These are phyloP conservation scores for Melolontha melolontha DNA, from an alignment of 2,888 invertebrate species.

Conservation along the genomic window DNA sequence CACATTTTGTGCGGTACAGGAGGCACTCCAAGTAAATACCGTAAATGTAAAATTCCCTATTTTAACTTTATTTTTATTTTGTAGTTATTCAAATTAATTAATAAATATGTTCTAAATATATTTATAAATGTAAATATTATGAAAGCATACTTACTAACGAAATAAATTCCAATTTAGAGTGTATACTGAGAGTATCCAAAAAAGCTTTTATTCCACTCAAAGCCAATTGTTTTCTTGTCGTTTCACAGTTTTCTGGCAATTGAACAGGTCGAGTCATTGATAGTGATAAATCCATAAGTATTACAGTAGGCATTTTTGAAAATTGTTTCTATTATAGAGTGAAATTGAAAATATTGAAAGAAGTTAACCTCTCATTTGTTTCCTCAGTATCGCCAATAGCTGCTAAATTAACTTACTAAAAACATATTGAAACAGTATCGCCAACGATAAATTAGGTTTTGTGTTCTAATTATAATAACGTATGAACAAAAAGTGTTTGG, in stretches of 20 bases:
- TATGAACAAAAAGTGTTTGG: too few species aligned
- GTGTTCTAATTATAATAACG: too few species aligned
- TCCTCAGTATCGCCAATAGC: too few species aligned
- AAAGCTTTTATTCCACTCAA: constrained; percentile 75
- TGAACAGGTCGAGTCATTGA: constrained; percentile 76
- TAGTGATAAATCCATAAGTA: constrained; percentile 78
- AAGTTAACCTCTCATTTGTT: too few species aligned
- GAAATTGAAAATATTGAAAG: too few species aligned
- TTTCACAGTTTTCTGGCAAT: constrained; percentile 68
- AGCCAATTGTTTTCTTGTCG: constrained; percentile 73
- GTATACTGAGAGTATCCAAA: constrained; percentile 73
- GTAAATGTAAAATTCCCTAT: constrained; percentile 15
- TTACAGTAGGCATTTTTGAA: constrained; percentile 76
- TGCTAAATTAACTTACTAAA: too few species aligned
- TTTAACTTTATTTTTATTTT: background rate
- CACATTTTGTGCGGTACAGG: constrained; percentile 16
- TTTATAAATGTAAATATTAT: constrained; percentile 1
- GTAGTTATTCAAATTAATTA: background rate
- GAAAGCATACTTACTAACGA: constrained; percentile 70
- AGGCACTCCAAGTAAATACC: background rate
- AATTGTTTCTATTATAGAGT: too few species aligned
- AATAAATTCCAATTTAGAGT: constrained; percentile 79
- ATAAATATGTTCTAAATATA: background rate
- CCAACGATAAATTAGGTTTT: too few species aligned
- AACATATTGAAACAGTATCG: too few species aligned